Evolutionary conservation across 2,888 invertebrate species (phyloP).

Genomic region (Plutella xylostella): DNA sequence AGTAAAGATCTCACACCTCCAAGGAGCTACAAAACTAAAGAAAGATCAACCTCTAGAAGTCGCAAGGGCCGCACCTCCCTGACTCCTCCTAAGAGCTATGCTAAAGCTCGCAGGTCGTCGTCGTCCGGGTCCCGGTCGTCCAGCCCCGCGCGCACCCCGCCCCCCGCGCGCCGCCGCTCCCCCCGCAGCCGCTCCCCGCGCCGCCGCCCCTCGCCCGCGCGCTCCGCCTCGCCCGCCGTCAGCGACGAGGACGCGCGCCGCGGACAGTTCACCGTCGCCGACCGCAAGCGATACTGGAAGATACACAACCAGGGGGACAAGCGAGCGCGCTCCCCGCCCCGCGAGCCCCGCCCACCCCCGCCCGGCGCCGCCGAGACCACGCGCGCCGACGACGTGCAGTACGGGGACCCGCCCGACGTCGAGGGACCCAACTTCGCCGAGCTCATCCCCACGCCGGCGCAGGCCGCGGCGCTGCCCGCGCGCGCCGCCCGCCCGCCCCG

Average conservation of each 20-base stretch:
- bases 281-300: constrained; percentile 59
- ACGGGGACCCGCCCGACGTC: constrained; percentile 56
- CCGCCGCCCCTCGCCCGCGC: neutral
- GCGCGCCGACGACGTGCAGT: constrained; percentile 45
- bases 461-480: constrained; percentile 29
- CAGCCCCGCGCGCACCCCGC: neutral
- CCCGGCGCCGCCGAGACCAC: constrained; percentile 49
- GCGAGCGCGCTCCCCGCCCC: constrained; percentile 35
- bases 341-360: constrained; percentile 48
- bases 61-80: constrained; percentile 21
- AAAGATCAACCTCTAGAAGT: no score
- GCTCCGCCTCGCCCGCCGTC: constrained; percentile 21
- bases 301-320: constrained; percentile 41
- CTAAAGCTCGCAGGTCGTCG: no score
- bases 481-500: constrained; percentile 45
- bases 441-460: constrained; percentile 34
- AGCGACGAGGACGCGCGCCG: constrained; percentile 51
- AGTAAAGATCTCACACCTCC: constrained; percentile 30
- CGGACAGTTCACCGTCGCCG: constrained; percentile 59
- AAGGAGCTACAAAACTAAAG: constrained; percentile 13
- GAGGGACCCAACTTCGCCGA: constrained; percentile 61
- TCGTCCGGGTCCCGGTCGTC: neutral
- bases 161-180: constrained; percentile 5
- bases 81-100: constrained; percentile 32
- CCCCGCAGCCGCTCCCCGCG: constrained; percentile 18